phyloP scores from a whole-genome alignment of 2,113 vertebrate species.

The Craseonycteris thonglongyai region DNA sequence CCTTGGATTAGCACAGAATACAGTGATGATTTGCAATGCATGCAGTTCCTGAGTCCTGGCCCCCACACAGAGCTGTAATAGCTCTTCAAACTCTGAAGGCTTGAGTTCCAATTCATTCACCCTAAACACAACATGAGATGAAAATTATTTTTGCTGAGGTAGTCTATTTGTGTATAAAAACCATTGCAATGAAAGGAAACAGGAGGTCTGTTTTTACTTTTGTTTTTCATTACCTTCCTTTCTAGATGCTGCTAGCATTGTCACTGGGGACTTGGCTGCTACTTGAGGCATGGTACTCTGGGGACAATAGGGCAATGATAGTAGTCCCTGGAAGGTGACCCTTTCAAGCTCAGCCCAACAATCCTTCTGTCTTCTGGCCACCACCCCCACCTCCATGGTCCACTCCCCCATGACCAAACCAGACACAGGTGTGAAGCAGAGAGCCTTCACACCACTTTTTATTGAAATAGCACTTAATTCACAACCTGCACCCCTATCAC shows the following conservation, averaged over 20 bases:
- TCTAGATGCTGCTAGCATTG: not conserved
- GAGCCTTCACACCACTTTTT: not conserved
- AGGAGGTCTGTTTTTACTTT: not conserved
- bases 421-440: not conserved
- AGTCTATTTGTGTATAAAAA: slow-evolving; percentile 33
- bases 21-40: not conserved
- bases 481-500: not conserved
- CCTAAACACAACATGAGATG: not conserved
- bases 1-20: not conserved
- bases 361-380: not conserved
- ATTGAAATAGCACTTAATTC: not conserved
- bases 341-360: not conserved
- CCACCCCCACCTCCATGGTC: not conserved
- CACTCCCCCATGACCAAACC: not conserved
- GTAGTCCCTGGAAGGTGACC: not conserved
- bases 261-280: not conserved
- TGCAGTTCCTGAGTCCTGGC: not conserved
- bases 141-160: slow-evolving; percentile 31
- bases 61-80: not conserved
- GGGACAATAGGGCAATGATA: not conserved
- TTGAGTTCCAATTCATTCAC: slow-evolving; percentile 33
- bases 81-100: slow-evolving; percentile 1
- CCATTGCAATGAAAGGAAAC: not conserved
- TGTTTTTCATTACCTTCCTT: slow-evolving; percentile 19
- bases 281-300: not conserved